Conservation (phyloP, 1,140 invertebrate genomes). For the Diuraphis noxia region DNA sequence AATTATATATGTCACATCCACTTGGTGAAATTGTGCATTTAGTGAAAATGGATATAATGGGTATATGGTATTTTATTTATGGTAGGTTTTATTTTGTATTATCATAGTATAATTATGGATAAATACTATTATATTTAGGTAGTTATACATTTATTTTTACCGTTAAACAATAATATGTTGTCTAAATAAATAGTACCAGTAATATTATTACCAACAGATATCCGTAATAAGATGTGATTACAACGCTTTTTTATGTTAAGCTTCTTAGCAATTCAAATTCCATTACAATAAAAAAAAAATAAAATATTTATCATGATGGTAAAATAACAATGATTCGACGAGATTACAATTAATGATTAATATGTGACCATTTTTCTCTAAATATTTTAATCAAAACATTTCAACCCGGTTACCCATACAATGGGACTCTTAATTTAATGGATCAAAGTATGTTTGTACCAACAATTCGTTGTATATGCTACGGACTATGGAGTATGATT, state of each 20-base stretch:
- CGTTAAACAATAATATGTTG: not conserved
- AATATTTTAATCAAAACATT: not conserved
- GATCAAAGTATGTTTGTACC: not conserved
- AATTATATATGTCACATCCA: too few species aligned
- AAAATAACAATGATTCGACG: not conserved
- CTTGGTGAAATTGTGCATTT: too few species aligned
- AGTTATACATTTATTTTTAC: too few species aligned
- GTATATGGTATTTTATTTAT: too few species aligned
- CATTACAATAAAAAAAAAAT: not conserved
- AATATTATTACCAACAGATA: not conserved
- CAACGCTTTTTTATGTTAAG: not conserved
- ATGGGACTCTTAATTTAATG: not conserved
- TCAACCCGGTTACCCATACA: not conserved
- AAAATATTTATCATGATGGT: not conserved
- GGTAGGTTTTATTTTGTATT: too few species aligned
- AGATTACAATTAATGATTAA: not conserved
- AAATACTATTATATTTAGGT: too few species aligned
- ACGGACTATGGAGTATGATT: not conserved
- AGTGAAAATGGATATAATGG: too few species aligned
- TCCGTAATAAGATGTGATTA: not conserved
- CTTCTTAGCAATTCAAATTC: not conserved
- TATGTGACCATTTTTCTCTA: not conserved
- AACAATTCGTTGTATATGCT: not conserved
- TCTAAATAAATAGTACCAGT: not conserved
- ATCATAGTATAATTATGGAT: too few species aligned